Evolutionary conservation across 2,113 vertebrate genomes (phyloP), one percentile per base, ranked within the genome.

Genomic region (Corythoichthys haematopterus): DNA sequence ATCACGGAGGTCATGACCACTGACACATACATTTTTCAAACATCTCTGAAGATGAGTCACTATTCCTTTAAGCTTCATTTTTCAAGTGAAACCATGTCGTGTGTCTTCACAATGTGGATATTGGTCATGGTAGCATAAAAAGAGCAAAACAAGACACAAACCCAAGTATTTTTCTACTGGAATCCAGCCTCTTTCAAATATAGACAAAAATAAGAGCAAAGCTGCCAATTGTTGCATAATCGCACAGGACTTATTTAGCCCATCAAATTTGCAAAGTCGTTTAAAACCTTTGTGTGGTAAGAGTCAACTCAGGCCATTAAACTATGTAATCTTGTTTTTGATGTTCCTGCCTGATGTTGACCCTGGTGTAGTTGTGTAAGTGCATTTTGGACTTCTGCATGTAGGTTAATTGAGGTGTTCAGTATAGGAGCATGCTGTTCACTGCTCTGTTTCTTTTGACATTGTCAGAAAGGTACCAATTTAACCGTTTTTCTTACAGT

Each of bases 21-120:
- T 62, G 70, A 58, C 46, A 40, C 43, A 45, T 59, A 36, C 11
- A 10, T 35, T 50, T 20, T 16, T 66, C 40, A 52, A 40, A 60
- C 52, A 60, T 3, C 8, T 8, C 58, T 47, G 12, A 56, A 56
- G 53, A 35, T 56, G 33, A 57, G 2, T 57, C 55, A 57, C 33
- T 55, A n/a, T 55, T 33, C 20, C 4, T 28, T 53, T 28, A 53
- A 16, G 12, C 28, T 2, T 5, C 33, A 56, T 11, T 4, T 33
- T 57, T 15, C 5, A 57, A 57, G 12, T 57, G 55, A 6, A 11
- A 6, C 55, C 13, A 57, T 57, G 35, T 14, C 12, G 14, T 50
- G 4, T 10, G 3, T 36, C 14, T 9, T 55, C 52, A 33, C 20
- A 55, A 12, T 33, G 28, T 53, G 1, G 1, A 9, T 33, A 53